Evolutionary conservation across 2,113 vertebrate species (phyloP).

Genomic region (Lipotes vexillifer): DNA sequence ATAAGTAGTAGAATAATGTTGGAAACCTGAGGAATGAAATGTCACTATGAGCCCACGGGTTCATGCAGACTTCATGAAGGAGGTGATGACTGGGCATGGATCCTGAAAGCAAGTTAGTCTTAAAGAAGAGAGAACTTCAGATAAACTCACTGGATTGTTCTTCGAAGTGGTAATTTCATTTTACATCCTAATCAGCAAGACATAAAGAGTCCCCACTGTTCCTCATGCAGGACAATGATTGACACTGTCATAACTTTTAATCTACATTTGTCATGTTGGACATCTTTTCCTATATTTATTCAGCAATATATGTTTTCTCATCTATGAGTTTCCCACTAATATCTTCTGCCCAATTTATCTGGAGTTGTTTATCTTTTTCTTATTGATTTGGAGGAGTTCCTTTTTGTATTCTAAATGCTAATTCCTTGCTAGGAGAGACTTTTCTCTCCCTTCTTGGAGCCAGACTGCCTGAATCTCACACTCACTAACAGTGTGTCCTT

Average conservation of each 20-base stretch:
- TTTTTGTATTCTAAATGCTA: not conserved
- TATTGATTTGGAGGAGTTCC: not conserved
- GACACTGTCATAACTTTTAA: not conserved
- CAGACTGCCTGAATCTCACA: not conserved
- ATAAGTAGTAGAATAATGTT: fast-evolving
- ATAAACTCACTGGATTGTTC: not conserved
- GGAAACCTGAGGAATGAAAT: not conserved
- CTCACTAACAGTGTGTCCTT: not conserved
- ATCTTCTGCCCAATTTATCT: not conserved
- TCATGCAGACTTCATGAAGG: not conserved
- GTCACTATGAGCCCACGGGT: not conserved
- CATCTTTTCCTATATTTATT: not conserved
- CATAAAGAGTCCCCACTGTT: not conserved
- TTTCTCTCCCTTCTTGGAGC: not conserved
- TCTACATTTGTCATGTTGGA: not conserved
- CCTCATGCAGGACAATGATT: fast-evolving
- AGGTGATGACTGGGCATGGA: not conserved
- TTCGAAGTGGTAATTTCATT: not conserved
- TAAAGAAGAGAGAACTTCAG: not conserved
- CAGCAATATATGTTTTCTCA: not conserved
- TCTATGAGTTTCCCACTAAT: not conserved
- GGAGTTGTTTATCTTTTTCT: not conserved
- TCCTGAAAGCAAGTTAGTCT: not conserved
- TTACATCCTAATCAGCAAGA: no score
- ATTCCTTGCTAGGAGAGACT: not conserved